phyloP scores from a whole-genome alignment of 2,113 vertebrate genomes.

The Gnathonemus longibarbis region DNA sequence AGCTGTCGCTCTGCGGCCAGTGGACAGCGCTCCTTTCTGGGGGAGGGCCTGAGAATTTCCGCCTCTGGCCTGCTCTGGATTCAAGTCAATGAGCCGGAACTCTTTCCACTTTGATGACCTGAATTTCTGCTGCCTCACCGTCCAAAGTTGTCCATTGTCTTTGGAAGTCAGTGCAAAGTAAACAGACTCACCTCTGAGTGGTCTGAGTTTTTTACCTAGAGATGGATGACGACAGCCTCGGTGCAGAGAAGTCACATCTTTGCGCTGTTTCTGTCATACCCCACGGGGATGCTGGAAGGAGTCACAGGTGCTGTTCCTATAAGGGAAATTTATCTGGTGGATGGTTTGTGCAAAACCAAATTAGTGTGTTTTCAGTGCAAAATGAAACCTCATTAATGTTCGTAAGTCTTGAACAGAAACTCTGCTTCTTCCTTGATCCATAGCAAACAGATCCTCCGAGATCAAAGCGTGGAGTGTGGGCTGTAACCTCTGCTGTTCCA shows the following conservation, averaged over 20 bases:
- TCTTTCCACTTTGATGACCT: constrained; percentile 1
- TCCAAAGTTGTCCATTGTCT: background rate
- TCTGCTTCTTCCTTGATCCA: background rate
- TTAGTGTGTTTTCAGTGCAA: background rate
- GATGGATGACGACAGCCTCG: background rate
- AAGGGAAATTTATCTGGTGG: background rate
- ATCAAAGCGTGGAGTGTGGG: background rate
- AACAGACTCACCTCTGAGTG: background rate
- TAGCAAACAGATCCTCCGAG: background rate
- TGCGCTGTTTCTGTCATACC: background rate
- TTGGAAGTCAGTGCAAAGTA: background rate
- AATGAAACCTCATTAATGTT: background rate
- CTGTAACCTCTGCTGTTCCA: background rate
- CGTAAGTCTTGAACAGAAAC: background rate
- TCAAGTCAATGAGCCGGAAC: background rate
- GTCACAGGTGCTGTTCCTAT: background rate
- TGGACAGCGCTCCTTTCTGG: background rate
- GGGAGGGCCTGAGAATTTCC: background rate
- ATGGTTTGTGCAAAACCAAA: background rate
- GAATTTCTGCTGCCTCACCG: background rate
- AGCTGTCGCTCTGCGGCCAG: background rate
- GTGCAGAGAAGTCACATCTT: background rate
- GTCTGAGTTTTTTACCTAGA: background rate
- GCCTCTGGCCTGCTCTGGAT: background rate
- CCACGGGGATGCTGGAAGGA: background rate